Evolutionary conservation across 2,888 invertebrate species (phyloP), one percentile per base, ranked within the genome.

Genomic region (Cylindroiulus punctatus): DNA sequence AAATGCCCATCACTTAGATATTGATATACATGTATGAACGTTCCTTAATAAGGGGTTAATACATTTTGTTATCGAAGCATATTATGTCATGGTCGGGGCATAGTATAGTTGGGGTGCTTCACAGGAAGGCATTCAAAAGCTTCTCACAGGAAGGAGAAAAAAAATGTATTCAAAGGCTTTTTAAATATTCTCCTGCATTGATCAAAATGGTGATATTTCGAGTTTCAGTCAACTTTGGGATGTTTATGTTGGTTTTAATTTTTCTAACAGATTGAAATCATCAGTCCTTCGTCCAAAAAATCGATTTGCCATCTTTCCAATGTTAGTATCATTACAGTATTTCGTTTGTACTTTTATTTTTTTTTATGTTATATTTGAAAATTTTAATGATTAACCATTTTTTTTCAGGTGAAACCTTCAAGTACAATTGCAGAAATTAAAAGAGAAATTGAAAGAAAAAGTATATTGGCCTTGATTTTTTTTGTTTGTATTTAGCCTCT

Each of bases 361-460:
- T 84, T 4, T 84, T 84, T 17, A 12, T 19, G 12, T 14, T 42
- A 42, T 22, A 44, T 19, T 7, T 42, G 86, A 76, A 76, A 47
- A 22, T 84, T 86, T 0, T 36, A 17, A 30, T n/a, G 14, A 2
- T 26, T 81, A 12, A 26, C 17, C 19, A 36, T 26, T 81, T 81
- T 76, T 30, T 36, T 84, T 88, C 92, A 92, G 92, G 94, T 8
- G 92, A 92, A 81, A 84, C 92, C 93, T 30, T 92, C 92, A 65
- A 93, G 94, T 3, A 95, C 95, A 0, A 92, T 98, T 85, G 92
- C 92, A 88, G 95, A 96, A 89, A 92, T 98, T 14, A 96, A 97
- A 90, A 93, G 94, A 84, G 93, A 94, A 89, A 94, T 97, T 88
- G 92, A 88, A 42, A 89, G 88, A 87, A 88, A 89, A 85, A 90